phyloP scores from a whole-genome alignment of 2,113 vertebrate genomes.

The Taurulus bubalis region DNA sequence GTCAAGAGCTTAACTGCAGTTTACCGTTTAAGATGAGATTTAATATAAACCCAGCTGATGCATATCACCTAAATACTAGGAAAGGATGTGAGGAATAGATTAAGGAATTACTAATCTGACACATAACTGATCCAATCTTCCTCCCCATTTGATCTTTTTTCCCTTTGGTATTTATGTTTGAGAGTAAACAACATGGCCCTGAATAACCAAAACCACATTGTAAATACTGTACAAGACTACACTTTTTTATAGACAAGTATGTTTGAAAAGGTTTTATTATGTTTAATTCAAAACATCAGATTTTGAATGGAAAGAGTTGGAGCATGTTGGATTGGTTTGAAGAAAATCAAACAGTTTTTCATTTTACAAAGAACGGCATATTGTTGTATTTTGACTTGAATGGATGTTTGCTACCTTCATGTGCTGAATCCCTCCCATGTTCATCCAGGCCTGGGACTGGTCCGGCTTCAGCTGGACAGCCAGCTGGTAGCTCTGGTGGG shows the following conservation, averaged over 20 bases:
- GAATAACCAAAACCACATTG: no score
- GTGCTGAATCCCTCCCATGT: constrained; percentile 98
- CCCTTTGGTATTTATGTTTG: not conserved
- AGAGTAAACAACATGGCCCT: not conserved
- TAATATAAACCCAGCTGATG: not conserved
- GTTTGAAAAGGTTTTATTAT: no score
- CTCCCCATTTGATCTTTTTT: not conserved
- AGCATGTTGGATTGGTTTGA: not conserved
- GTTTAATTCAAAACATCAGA: no score
- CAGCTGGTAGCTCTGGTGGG: constrained; percentile 89
- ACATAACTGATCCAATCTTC: not conserved
- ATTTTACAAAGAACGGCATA: not conserved
- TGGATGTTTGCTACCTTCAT: constrained; percentile 88
- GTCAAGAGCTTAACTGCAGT: not conserved
- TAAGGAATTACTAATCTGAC: not conserved
- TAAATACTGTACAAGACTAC: no score
- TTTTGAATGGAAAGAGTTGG: no score
- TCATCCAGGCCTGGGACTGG: constrained; percentile 99
- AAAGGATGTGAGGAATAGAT: not conserved
- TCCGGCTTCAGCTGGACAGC: constrained; percentile 93
- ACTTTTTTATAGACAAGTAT: no score
- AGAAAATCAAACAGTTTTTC: not conserved
- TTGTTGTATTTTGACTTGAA: not conserved
- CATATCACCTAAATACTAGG: not conserved
- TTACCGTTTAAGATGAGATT: not conserved